These are phyloP conservation scores for Cremastinae sp. DNA, from an alignment of 2,888 invertebrate species.

Conservation along the genomic window DNA sequence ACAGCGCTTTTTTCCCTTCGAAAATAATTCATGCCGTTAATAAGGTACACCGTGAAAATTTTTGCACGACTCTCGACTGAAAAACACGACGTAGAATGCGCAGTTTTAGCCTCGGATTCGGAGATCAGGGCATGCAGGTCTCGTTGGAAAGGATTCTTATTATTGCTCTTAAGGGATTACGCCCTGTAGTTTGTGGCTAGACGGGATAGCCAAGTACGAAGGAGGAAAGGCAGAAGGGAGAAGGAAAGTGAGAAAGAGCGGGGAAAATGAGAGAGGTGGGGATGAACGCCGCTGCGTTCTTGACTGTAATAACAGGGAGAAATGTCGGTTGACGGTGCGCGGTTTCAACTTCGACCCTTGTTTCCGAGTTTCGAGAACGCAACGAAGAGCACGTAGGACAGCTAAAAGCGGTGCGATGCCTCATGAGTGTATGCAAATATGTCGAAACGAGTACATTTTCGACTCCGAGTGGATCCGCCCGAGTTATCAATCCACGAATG, in stretches of 20 bases:
- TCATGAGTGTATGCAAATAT: constrained; percentile 49
- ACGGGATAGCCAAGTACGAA: constrained; percentile 55
- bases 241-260: constrained; percentile 2
- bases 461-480: constrained; percentile 51
- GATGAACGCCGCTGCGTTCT: constrained; percentile 67
- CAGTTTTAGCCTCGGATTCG: constrained; percentile 57
- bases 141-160: constrained; percentile 78
- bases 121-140: too few relatives aligned
- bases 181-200: constrained; percentile 75
- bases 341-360: constrained; percentile 60
- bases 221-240: constrained; percentile 35
- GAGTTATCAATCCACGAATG: too few relatives aligned
- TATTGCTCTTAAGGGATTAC: constrained; percentile 80
- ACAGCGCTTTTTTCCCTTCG: too few relatives aligned
- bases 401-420: constrained; percentile 34
- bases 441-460: constrained; percentile 27
- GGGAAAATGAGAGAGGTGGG: too few relatives aligned
- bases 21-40: too few relatives aligned
- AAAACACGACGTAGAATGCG: constrained; percentile 32
- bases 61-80: constrained; percentile 46
- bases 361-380: constrained; percentile 55
- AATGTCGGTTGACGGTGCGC: constrained; percentile 60
- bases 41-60: constrained; percentile 30
- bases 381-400: constrained; percentile 59
- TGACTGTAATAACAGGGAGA: constrained; percentile 76